phyloP scores from a whole-genome alignment of 2,888 invertebrate species.

The Ochropleura leucogaster region DNA sequence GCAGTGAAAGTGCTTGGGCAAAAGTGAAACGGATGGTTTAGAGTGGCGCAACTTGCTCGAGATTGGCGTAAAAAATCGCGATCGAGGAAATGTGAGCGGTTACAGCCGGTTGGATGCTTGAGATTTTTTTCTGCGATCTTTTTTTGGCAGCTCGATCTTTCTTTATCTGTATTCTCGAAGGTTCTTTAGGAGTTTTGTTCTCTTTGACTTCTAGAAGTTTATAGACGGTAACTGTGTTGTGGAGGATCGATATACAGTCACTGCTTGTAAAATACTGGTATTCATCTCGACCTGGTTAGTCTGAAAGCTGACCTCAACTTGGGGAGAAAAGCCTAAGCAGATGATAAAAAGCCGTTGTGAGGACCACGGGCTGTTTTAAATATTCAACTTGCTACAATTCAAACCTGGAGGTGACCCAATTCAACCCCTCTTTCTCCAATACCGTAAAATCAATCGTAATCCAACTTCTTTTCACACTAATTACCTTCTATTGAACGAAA shows the following conservation, averaged over 20 bases:
- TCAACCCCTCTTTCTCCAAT: neutral
- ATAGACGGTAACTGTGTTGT: neutral
- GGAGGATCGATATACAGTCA: neutral
- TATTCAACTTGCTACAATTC: neutral
- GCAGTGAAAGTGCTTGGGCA: constrained; percentile 87
- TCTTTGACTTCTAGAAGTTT: neutral
- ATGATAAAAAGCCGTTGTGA: neutral
- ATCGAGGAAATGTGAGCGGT: constrained; percentile 81
- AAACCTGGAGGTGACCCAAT: too few species aligned
- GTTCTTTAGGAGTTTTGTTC: neutral
- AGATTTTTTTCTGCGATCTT: constrained; percentile 55
- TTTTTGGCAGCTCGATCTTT: constrained; percentile 48
- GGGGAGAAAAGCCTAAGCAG: neutral
- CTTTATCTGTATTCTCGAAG: constrained; percentile 23
- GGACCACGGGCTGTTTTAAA: neutral
- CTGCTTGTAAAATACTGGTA: neutral
- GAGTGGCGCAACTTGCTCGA: constrained; percentile 81
- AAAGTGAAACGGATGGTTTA: constrained; percentile 88
- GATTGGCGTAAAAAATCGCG: constrained; percentile 84
- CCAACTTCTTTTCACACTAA: constrained; percentile 5
- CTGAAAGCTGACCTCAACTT: neutral
- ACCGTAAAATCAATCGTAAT: constrained; percentile 7
- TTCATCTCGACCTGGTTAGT: neutral
- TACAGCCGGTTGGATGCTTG: constrained; percentile 55
- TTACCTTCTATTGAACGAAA: constrained; percentile 33